Evolutionary conservation across 2,113 vertebrate genomes (phyloP).

Genomic region (Bettongia penicillata): DNA sequence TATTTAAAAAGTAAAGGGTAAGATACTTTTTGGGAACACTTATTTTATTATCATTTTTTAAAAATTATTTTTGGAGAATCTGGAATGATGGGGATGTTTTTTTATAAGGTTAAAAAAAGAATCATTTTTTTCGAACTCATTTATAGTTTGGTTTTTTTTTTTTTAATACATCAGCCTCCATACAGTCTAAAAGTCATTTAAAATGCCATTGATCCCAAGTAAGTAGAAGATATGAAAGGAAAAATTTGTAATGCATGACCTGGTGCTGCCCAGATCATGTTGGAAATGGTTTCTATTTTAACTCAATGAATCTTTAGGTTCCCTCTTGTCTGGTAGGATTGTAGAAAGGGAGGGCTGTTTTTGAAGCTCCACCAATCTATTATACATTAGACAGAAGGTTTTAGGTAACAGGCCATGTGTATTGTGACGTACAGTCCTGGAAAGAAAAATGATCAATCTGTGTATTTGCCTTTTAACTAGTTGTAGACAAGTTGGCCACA

Average conservation of each 20-base stretch:
- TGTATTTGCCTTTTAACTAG: conserved; percentile 89
- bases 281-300: conserved; percentile 55
- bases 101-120: conserved; percentile 15
- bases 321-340: conserved; percentile 80
- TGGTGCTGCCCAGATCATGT: conserved; percentile 33
- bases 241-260: conserved; percentile 19
- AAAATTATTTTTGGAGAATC: neutral
- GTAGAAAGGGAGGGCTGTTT: conserved; percentile 82
- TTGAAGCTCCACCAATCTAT: conserved; percentile 86
- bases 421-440: conserved; percentile 86
- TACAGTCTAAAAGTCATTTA: neutral
- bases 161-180: conserved; percentile 4
- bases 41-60: neutral
- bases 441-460: conserved; percentile 89
- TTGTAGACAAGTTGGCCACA: conserved; percentile 89
- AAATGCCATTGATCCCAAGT: neutral
- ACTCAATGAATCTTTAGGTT: conserved; percentile 71
- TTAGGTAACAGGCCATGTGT: conserved; percentile 90
- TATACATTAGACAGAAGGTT: conserved; percentile 90
- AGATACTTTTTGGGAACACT: neutral
- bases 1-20: neutral
- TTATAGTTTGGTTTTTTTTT: neutral
- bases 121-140: conserved; percentile 22
- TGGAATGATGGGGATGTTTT: neutral
- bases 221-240: conserved; percentile 25